phyloP scores from a whole-genome alignment of 2,113 vertebrate species.

The Tursiops truncatus region DNA sequence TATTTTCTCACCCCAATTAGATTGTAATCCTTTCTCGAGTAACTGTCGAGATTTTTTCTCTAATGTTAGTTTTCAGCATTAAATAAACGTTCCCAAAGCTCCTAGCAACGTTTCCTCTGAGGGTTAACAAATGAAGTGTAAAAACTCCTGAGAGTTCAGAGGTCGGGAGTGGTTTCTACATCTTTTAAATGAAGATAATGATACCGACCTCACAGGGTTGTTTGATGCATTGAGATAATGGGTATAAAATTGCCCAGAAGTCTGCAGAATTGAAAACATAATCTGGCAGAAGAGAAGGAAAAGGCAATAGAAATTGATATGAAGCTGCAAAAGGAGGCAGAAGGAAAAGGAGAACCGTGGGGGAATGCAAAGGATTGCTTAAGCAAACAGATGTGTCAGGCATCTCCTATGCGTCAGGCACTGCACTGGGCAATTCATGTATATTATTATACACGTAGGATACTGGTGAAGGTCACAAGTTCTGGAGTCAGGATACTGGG shows the following conservation, averaged over 20 bases:
- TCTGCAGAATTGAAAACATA: not conserved
- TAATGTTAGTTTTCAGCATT: not conserved
- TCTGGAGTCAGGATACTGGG: not conserved
- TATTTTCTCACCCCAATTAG: not conserved
- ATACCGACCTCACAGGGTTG: not conserved
- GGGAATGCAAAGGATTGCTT: not conserved
- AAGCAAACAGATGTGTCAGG: not conserved
- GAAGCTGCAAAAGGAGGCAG: not conserved
- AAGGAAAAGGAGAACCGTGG: not conserved
- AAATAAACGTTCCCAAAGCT: slow-evolving; percentile 1
- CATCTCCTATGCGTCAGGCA: not conserved
- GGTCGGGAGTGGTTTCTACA: not conserved
- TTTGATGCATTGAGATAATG: not conserved
- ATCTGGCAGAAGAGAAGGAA: not conserved
- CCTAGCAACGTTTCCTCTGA: not conserved
- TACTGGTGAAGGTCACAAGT: not conserved
- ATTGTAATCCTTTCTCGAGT: not conserved
- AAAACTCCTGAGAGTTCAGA: not conserved
- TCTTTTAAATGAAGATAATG: not conserved
- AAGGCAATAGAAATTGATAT: not conserved
- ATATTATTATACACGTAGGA: not conserved
- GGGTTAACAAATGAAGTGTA: not conserved
- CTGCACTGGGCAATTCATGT: too few species aligned
- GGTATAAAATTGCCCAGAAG: not conserved
- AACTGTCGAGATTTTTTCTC: not conserved